These are phyloP conservation scores for Labeo rohita DNA, from an alignment of 2,113 vertebrate species.

Conservation along the genomic window DNA sequence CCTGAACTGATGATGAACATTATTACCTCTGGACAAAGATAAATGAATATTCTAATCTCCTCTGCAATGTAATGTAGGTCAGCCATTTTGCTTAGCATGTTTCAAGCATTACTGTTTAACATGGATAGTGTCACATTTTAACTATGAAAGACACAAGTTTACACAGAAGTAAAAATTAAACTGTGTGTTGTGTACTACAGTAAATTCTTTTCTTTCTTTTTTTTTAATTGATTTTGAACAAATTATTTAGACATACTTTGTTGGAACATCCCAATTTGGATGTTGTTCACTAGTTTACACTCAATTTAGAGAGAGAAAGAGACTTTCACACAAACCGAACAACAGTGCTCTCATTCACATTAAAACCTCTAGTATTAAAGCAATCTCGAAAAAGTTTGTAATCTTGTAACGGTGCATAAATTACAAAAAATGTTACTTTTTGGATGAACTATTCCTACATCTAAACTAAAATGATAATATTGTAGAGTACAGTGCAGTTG, in stretches of 20 bases:
- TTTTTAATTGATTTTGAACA: no score
- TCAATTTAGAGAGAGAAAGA: not conserved
- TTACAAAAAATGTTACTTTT: no score
- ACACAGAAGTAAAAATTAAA: no score
- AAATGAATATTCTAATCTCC: not conserved
- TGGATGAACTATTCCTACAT: not conserved
- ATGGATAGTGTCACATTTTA: not conserved
- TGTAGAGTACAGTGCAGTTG: not conserved
- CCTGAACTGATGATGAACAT: not conserved
- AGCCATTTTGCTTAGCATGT: not conserved
- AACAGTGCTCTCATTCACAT: not conserved
- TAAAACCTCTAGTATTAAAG: no score
- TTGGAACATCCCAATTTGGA: no score
- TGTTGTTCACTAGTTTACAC: no score
- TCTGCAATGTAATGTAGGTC: not conserved
- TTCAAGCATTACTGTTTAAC: not conserved
- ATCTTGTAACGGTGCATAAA: no score
- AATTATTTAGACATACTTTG: no score
- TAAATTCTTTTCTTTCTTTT: no score
- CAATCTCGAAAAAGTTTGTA: no score
- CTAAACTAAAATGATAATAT: not conserved
- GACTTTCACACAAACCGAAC: not conserved
- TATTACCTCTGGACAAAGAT: not conserved
- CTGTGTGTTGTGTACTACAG: no score
- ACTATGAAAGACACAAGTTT: not conserved